A percentile compares a stretch with the other conserved stretches of the same genome.
Conservation (phyloP, 2,797 vertebrate genomes). For the Falco biarmicus region DNA sequence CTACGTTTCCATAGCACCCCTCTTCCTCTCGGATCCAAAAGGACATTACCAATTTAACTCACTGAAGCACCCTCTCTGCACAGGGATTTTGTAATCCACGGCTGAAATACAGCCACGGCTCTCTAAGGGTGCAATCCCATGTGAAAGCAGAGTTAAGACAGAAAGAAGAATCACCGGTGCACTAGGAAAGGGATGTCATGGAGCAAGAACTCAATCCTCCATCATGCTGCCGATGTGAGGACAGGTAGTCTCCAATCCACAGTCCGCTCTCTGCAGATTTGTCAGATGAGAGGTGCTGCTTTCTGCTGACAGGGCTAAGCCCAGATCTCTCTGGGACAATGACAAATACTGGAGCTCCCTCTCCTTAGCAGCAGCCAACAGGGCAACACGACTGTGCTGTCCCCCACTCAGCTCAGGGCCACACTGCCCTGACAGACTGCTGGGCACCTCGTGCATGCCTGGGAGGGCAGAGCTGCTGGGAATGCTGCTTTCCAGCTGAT, state of each 20-base stretch:
- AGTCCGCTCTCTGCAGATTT: background rate
- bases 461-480: background rate
- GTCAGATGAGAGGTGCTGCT: background rate
- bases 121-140: background rate
- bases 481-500: background rate
- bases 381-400: background rate
- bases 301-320: background rate
- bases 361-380: background rate
- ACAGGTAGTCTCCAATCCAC: background rate
- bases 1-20: constrained; percentile 59
- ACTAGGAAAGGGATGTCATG: background rate
- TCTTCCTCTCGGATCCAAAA: background rate
- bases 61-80: background rate
- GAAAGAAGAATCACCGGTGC: background rate
- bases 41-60: background rate
- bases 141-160: fast-evolving
- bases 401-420: too few species aligned
- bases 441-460: fast-evolving
- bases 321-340: background rate
- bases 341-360: background rate
- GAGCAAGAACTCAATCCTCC: background rate
- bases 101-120: background rate
- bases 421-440: background rate
- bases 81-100: background rate
- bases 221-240: background rate